phyloP scores from a whole-genome alignment of 2,888 invertebrate genomes.

The Hyalella azteca region DNA sequence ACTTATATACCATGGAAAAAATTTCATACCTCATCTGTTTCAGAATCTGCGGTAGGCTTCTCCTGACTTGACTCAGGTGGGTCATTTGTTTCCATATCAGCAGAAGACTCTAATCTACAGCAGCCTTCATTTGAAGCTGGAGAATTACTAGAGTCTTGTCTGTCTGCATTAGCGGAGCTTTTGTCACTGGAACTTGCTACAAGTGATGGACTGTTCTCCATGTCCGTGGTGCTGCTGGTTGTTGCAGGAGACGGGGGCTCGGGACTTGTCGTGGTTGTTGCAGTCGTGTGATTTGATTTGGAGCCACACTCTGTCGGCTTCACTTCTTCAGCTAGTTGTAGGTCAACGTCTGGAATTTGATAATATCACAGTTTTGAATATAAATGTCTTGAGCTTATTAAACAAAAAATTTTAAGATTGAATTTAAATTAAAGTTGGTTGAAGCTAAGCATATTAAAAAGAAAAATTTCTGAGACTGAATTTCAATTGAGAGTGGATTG shows the following conservation, averaged over 20 bases:
- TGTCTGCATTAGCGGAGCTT: neutral
- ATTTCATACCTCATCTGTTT: neutral
- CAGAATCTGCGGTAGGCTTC: neutral
- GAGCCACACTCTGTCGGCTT: neutral
- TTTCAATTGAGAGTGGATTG: no score
- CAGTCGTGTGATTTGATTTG: neutral
- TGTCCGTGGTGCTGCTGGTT: neutral
- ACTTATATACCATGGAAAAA: neutral
- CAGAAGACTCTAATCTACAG: constrained; percentile 6
- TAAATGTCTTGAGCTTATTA: no score
- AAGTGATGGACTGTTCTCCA: neutral
- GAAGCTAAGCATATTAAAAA: no score
- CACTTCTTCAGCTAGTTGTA: neutral
- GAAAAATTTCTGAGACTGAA: no score
- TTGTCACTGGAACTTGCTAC: neutral
- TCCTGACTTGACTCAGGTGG: neutral
- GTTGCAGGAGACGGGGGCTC: neutral
- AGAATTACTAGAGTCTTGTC: neutral
- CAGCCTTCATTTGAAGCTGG: neutral
- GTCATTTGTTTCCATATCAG: constrained; percentile 4
- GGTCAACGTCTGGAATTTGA: neutral
- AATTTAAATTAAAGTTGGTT: no score
- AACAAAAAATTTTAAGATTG: no score
- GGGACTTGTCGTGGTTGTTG: neutral
- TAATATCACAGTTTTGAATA: no score